Base-by-base conservation (phyloP, 2,797 vertebrate species). In the Nannoperca obscura region DNA sequence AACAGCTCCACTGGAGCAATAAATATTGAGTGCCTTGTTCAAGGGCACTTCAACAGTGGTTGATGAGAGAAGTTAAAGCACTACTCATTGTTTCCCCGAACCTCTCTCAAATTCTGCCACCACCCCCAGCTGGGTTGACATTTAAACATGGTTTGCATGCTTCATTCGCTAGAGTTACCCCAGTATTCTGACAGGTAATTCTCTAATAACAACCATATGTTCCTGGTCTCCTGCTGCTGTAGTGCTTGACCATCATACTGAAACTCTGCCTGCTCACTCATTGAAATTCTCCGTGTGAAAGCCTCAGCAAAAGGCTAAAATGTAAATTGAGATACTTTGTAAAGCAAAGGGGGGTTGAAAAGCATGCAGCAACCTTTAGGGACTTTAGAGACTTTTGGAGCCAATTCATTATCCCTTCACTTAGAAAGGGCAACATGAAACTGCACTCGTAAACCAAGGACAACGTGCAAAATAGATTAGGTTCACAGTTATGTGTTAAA, bases 1-100 rank as follows among this genome's bases (percentile, higher is more conserved):
- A 87, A 55, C 24, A 73, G 54, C 70, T 86, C 22, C 63, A 76
- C 47, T 61, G 62, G 32, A 49, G 70, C 71, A 66, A 69, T 82
- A 72, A 50, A 72, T 36, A 71, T 13, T n/a, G 57, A 66, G 55
- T 75, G 49, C 59, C 62, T 77, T 75, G 46, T 78, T 69, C 42
- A 75, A 78, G 54, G 80, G 46, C 71, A 78, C 59, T 44, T 80
- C 82, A 75, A 24, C 49, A 76, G 63, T 20, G 9, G 44, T 54
- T 83, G 20, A 59, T 73, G 60, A 74, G 52, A 65, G 62, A 68
- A 32, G 53, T 57, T 53, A 20, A 11, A 67, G 47, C 22, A 54
- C 20, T 61, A 17, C 11, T 71, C 42, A n/a, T 40, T 59, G 19
- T 52, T 42, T n/a, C 12, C 27, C 46, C 58, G 4, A 22, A 69